A percentile compares a stretch with the other conserved stretches of the same genome.
Evolutionary conservation across 2,113 vertebrate genomes (phyloP).

Genomic region (Cochlearius cochlearius): DNA sequence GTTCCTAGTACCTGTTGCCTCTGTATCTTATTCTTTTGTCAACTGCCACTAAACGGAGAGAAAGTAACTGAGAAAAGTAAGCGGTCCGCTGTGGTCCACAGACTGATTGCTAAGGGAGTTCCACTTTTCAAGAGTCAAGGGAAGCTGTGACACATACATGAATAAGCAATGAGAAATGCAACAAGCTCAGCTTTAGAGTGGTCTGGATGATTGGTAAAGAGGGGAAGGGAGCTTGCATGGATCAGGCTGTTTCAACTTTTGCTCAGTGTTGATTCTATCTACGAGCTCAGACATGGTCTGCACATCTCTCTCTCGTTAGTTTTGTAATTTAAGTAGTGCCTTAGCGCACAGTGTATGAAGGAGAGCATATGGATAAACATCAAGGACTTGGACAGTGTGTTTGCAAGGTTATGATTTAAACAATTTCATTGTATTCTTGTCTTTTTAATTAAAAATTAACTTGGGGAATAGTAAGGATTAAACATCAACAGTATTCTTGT

Average conservation of each 20-base stretch:
- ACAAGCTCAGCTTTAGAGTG: not conserved
- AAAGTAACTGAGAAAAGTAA: not conserved
- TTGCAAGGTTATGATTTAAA: not conserved
- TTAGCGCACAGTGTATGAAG: not conserved
- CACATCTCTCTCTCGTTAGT: not conserved
- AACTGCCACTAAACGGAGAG: not conserved
- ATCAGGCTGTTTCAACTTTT: not conserved
- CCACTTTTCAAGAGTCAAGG: not conserved
- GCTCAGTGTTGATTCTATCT: not conserved
- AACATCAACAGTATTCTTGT: not conserved
- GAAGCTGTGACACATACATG: not conserved
- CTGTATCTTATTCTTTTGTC: not conserved
- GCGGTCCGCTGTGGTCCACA: not conserved
- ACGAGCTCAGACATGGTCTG: not conserved
- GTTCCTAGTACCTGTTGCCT: not conserved
- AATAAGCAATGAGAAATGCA: not conserved
- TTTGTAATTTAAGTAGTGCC: not conserved
- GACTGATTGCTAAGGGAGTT: not conserved
- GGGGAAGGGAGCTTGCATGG: not conserved
- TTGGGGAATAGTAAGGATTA: not conserved
- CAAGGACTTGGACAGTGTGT: not conserved
- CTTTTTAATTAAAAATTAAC: not conserved
- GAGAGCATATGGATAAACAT: not conserved
- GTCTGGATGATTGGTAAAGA: not conserved
- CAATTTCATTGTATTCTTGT: not conserved